phyloP scores from a whole-genome alignment of 2,888 invertebrate species.

The Lasioglossum morio region DNA sequence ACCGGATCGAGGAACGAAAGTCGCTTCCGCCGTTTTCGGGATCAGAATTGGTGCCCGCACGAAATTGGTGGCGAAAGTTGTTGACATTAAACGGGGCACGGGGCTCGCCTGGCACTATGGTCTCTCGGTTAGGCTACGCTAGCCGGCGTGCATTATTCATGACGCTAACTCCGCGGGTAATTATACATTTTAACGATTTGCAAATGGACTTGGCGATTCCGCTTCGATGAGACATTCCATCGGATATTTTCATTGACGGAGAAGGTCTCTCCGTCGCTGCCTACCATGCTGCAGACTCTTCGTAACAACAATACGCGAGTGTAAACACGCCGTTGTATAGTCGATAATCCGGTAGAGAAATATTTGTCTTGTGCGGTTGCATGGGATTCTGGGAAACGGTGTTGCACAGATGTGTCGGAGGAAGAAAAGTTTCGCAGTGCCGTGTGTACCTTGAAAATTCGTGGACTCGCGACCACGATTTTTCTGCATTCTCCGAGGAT shows the following conservation, averaged over 20 bases:
- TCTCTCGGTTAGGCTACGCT: slow-evolving; percentile 15
- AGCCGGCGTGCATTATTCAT: slow-evolving; percentile 65
- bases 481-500: slow-evolving; percentile 47
- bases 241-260: not conserved
- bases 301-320: not conserved
- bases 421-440: not conserved
- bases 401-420: not conserved
- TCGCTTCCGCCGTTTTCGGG: slow-evolving; percentile 15
- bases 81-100: slow-evolving; percentile 54
- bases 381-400: not conserved
- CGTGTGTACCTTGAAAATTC: not conserved
- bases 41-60: slow-evolving; percentile 28
- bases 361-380: not conserved
- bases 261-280: not conserved
- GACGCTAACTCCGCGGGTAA: slow-evolving; percentile 52
- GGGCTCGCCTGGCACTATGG: slow-evolving; percentile 2
- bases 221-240: slow-evolving; percentile 2
- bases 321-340: not conserved
- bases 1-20: slow-evolving; percentile 22
- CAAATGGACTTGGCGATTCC: slow-evolving; percentile 27
- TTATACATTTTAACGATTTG: slow-evolving; percentile 67
- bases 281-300: not conserved
- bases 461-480: not conserved
- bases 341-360: not conserved
- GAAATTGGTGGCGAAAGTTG: slow-evolving; percentile 74